A percentile compares a stretch with the other conserved stretches of the same genome.
Conservation (phyloP, 1,140 invertebrate species). For the Drosophila repletoides region DNA sequence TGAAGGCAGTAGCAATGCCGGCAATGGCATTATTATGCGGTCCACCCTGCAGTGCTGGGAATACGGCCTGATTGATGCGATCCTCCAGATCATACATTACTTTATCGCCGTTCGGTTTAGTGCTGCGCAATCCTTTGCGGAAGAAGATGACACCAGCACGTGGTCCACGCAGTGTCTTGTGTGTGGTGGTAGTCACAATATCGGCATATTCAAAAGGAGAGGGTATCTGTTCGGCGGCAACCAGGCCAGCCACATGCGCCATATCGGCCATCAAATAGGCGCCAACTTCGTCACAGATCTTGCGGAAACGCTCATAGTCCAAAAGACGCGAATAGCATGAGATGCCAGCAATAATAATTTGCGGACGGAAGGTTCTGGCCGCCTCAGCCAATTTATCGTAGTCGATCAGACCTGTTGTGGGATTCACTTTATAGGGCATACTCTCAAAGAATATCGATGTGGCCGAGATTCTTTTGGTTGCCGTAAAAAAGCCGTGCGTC, state of each 20-base stretch:
- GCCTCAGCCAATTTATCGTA: constrained; percentile 93
- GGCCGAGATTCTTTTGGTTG: constrained; percentile 96
- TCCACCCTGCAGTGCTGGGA: constrained; percentile 95
- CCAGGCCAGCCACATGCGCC: constrained; percentile 96
- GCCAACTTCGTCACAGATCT: constrained; percentile 94
- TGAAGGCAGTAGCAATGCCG: constrained; percentile 95
- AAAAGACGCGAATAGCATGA: constrained; percentile 94
- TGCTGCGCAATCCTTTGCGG: constrained; percentile 90
- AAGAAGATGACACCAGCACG: constrained; percentile 95
- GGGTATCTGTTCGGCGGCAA: constrained; percentile 92
- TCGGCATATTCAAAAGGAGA: constrained; percentile 97
- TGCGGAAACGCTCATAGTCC: constrained; percentile 93
- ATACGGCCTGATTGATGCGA: constrained; percentile 96
- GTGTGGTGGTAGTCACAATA: constrained; percentile 97
- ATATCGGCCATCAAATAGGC: constrained; percentile 97
- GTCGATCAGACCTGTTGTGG: constrained; percentile 94
- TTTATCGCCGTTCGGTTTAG: constrained; percentile 90
- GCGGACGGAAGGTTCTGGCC: constrained; percentile 94
- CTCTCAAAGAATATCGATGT: constrained; percentile 99
- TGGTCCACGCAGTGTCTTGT: constrained; percentile 97
- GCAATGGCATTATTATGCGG: constrained; percentile 97
- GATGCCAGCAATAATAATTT: constrained; percentile 96
- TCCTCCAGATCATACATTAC: constrained; percentile 93
- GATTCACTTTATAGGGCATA: constrained; percentile 97
- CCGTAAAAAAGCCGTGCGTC: constrained; percentile 96